Evolutionary conservation across 2,888 invertebrate genomes (phyloP), one percentile per base, ranked within the genome.

Genomic region (Leptogaster cylindrica): DNA sequence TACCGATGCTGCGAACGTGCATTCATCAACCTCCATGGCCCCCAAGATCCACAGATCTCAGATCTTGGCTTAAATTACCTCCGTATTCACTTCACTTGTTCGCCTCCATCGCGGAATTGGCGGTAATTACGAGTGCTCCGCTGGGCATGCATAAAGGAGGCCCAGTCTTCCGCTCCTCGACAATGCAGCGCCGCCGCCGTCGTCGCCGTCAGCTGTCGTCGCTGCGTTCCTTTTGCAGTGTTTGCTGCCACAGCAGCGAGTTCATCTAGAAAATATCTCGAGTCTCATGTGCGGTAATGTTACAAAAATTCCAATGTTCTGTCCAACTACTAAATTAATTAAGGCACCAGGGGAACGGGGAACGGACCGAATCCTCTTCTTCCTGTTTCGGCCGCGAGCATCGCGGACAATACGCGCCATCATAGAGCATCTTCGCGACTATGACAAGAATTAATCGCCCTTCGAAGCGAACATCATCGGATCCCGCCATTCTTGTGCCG

Each of bases 1-100:
- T 55, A 55, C 55, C 55, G 55, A 55, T 55, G 55, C 39, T 55
- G 55, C 55, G 55, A 55, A 55, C 55, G 55, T 55, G 55, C 55
- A 55, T 55, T 55, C 55, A 55, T 55, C 55, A 55, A 55, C 55
- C 55, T 55, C 55, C 23, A 20, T 55, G 55, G 55, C 55, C 55
- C 39, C 55, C n/a, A 14, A 55, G 55, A 55, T 55, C 55, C 41
- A 20, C 36, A 36, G 55, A 48, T 48, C 55, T 55, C 39, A 25
- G 23, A 23, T 23, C 25, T 20, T 20, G 25, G 55, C 55, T 55
- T 55, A 55, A 55, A 55, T 55, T 55, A 55, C 55, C 55, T 55
- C 39, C 55, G 31, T 55, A 55, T 55, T 36, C 55, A 55, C 55
- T 55, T 55, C 31, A 31, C 36, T 55, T 31, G 55, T 55, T 55